These are phyloP conservation scores for Pseudolaguvia tuberculata DNA, from an alignment of 2,113 vertebrate genomes.

Conservation along the genomic window DNA sequence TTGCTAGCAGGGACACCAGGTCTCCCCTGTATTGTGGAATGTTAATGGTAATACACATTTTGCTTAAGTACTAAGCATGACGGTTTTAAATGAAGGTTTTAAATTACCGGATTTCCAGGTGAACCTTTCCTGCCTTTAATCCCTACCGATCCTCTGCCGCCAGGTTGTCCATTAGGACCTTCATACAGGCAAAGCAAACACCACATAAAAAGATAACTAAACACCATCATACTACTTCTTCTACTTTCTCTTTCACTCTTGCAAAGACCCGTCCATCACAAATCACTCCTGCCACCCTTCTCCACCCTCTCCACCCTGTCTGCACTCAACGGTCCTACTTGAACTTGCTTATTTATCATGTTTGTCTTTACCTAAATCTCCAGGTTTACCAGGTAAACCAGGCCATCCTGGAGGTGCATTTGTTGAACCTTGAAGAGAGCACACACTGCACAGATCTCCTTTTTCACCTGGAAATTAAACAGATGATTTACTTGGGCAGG, in stretches of 20 bases:
- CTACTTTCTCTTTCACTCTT: too few species aligned
- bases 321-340: too few species aligned
- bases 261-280: too few species aligned
- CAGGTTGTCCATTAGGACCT: constrained; percentile 19
- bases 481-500: neutral
- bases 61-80: neutral
- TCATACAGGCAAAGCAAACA: neutral
- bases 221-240: neutral
- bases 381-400: constrained; percentile 54
- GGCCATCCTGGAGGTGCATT: constrained; percentile 51
- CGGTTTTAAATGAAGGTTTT: too few species aligned
- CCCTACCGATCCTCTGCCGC: constrained; percentile 16
- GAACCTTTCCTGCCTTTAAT: constrained; percentile 17
- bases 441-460: constrained; percentile 55
- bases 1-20: constrained; percentile 52
- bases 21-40: constrained; percentile 49
- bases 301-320: too few species aligned
- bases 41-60: neutral
- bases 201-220: neutral
- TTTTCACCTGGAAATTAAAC: constrained; percentile 56
- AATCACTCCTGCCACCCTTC: too few species aligned
- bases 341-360: neutral
- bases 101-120: constrained; percentile 19
- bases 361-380: constrained; percentile 51
- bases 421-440: neutral